phyloP scores from a whole-genome alignment of 2,113 vertebrate genomes.

The Platanista minor region DNA sequence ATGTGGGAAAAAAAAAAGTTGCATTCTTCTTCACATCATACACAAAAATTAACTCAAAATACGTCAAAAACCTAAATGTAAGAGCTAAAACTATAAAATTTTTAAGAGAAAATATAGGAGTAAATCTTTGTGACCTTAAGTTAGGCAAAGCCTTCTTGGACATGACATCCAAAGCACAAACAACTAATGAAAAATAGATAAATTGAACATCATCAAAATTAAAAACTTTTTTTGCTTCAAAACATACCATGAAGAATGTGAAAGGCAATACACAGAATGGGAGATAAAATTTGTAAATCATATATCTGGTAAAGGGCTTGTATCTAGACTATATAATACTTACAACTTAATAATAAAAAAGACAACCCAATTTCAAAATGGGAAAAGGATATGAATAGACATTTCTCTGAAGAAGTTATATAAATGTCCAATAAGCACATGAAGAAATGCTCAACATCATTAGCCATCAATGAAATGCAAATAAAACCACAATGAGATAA shows the following conservation, averaged over 20 bases:
- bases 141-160: neutral
- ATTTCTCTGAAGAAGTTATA: slow-evolving; percentile 1
- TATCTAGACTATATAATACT: neutral
- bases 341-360: neutral
- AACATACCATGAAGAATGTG: neutral
- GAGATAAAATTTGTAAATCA: neutral
- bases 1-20: neutral
- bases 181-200: neutral
- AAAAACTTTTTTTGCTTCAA: neutral
- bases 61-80: neutral
- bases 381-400: neutral
- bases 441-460: neutral
- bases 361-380: neutral
- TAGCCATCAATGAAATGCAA: neutral
- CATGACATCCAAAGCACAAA: neutral
- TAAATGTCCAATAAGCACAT: neutral
- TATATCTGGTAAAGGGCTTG: neutral
- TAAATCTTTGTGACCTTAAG: neutral
- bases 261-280: neutral
- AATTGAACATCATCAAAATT: neutral
- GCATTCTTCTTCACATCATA: neutral
- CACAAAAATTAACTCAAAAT: slow-evolving; percentile 19
- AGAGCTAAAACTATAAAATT: neutral
- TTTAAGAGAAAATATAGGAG: neutral
- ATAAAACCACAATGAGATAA: neutral